Base-by-base conservation (phyloP, 2,888 invertebrate species). In the Drosophila fulvimacula region DNA sequence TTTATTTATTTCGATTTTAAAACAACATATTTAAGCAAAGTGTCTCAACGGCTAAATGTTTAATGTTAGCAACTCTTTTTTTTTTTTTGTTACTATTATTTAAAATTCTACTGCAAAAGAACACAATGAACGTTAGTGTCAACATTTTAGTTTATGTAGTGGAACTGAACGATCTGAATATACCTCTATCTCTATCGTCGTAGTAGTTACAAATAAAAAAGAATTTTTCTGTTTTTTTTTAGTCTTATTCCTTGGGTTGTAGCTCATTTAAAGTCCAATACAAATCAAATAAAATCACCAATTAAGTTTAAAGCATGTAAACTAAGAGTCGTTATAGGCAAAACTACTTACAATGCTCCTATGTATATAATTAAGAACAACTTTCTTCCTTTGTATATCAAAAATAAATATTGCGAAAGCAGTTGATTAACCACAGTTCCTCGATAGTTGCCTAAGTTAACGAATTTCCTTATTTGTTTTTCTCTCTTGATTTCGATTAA, bases 31-130 rank as follows among this genome's bases (percentile, higher is more conserved):
- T 73, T 49, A 70, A 63, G 39, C 61, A 73, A 85, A 90, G 90
- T 90, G 90, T 90, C 90, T 90, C 90, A 90, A 91, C 91, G 81
- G 89, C 89, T 89, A 70, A 67, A 69, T 65, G 48, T 64, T 70
- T 70, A 58, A 67, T 72, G 69, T 66, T 78, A 78, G 70, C 63
- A 77, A 76, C 42, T n/a, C 21, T 34, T 49, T 34, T 38, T 58
- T 19, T 30, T 34, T 19, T 5, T 11, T 36, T 55, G 55, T 42
- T 52, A 30, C 41, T 55, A 58, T 42, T 52, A 30, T 46, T 56
- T 6, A 11, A 21, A 41, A 44, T 27, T 38, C 30, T 15, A 27
- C 39, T 63, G 39, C 30, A 53, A 53, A 36, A 46, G 57, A 67
- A 55, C 42, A 76, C 75, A 84, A 82, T 82, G 82, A 82, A 82